Conservation (phyloP, 2,113 vertebrate genomes). For the Jacana jacana region DNA sequence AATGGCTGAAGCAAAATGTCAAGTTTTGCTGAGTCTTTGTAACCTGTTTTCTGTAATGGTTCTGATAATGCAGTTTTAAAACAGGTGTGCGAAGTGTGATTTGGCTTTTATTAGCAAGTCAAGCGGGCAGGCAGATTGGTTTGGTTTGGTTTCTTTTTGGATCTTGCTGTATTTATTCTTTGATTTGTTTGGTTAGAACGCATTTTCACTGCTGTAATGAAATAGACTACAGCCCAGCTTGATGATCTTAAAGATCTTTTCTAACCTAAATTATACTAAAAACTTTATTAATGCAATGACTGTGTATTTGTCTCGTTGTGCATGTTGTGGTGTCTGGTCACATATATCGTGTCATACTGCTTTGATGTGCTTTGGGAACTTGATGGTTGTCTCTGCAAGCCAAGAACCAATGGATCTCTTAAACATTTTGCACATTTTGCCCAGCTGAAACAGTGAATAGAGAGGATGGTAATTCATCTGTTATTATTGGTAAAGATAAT, state of each 20-base stretch:
- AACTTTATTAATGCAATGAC: neutral
- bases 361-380: neutral
- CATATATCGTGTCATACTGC: rapidly evolving
- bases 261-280: neutral
- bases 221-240: neutral
- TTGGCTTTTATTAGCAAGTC: neutral
- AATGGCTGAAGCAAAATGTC: neutral
- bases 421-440: neutral
- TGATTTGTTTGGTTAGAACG: neutral
- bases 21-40: neutral
- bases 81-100: neutral
- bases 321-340: neutral
- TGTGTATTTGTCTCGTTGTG: neutral
- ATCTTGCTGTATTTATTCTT: neutral
- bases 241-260: neutral
- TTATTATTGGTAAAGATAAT: neutral
- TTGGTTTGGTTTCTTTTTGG: neutral
- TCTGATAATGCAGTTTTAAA: neutral
- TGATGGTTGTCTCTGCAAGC: neutral
- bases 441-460: neutral
- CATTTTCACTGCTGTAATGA: neutral
- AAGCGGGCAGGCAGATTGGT: neutral
- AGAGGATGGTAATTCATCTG: neutral
- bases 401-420: neutral
- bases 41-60: neutral